A percentile compares a stretch with the other conserved stretches of the same genome.
Evolutionary conservation across 2,888 invertebrate genomes (phyloP).

Genomic region (Tetheella fluctuosa): DNA sequence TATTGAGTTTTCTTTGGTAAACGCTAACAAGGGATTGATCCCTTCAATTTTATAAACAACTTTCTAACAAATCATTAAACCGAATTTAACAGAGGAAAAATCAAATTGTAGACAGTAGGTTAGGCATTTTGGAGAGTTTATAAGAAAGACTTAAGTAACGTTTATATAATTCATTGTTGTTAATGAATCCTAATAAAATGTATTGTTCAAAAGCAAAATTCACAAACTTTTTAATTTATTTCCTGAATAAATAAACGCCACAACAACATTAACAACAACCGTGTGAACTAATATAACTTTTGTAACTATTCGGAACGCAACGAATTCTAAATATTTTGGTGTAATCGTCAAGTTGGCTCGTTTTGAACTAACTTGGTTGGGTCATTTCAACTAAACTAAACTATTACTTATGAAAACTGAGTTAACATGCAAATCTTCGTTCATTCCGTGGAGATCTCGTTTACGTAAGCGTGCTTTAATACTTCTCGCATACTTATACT

Average conservation of each 20-base stretch:
- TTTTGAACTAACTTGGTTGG: constrained; percentile 59
- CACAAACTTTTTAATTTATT: neutral
- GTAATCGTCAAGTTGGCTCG: constrained; percentile 65
- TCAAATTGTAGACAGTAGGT: no score
- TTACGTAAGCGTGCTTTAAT: constrained; percentile 59
- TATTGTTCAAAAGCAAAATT: neutral
- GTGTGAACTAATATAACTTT: constrained; percentile 51
- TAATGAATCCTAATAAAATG: neutral
- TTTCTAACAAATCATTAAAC: constrained; percentile 18
- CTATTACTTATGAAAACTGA: constrained; percentile 77
- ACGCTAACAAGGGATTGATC: constrained; percentile 38
- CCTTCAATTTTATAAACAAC: constrained; percentile 28
- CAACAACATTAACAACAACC: constrained; percentile 14
- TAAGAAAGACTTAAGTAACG: neutral
- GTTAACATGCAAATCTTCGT: constrained; percentile 79
- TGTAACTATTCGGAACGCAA: constrained; percentile 60
- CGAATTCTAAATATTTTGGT: constrained; percentile 66
- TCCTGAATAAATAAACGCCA: neutral
- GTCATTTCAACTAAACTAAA: constrained; percentile 69
- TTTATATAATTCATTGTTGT: neutral
- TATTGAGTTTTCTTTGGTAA: constrained; percentile 40
- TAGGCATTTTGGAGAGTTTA: neutral
- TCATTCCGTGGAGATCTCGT: constrained; percentile 59
- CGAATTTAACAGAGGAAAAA: neutral
- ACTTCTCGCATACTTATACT: constrained; percentile 50